phyloP scores from a whole-genome alignment of 1,140 invertebrate species.

The Papilio dardanus region DNA sequence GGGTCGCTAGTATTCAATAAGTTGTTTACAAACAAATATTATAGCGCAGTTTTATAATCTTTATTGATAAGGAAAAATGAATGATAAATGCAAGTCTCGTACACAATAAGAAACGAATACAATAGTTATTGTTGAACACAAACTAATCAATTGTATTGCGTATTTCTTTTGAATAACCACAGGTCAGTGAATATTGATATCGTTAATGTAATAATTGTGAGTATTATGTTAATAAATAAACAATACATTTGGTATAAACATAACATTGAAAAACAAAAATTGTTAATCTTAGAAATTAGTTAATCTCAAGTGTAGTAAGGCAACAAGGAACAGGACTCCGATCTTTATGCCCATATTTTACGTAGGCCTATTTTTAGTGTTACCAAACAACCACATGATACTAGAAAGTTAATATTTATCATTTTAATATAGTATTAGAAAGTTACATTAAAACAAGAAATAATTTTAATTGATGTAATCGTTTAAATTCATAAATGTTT shows the following conservation, averaged over 20 bases:
- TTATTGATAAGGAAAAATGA: neutral
- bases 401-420: no score
- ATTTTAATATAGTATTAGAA: no score
- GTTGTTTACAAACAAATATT: slow-evolving; percentile 4
- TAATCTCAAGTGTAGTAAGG: no score
- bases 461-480: neutral
- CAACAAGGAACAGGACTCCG: no score
- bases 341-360: no score
- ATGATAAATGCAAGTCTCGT: neutral
- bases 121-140: neutral
- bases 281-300: no score
- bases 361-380: no score
- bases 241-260: no score
- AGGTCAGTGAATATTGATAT: neutral
- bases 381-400: no score
- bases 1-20: neutral
- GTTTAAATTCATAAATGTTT: neutral
- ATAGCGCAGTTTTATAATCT: neutral
- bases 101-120: neutral
- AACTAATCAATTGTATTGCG: neutral
- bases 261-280: no score
- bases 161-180: neutral
- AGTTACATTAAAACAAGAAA: neutral
- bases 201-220: neutral
- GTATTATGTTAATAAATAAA: neutral